Conservation (phyloP, 2,797 vertebrate species). For the Phalloptychus januarius region DNA sequence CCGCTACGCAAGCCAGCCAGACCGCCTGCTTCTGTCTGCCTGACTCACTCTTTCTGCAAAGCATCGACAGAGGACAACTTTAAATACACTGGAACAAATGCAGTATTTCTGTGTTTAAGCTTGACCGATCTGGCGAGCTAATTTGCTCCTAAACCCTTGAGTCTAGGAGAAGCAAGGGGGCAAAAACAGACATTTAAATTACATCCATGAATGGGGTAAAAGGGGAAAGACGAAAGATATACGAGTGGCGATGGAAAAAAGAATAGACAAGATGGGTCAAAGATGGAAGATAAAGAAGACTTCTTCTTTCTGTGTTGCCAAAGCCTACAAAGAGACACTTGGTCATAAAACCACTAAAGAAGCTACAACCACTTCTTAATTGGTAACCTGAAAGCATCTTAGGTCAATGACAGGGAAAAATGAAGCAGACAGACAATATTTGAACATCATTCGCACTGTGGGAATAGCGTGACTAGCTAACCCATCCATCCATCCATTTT, state of each 20-base stretch:
- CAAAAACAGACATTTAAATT: conserved; percentile 78
- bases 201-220: conserved; percentile 70
- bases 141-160: conserved; percentile 83
- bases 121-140: conserved; percentile 80
- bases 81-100: conserved; percentile 79
- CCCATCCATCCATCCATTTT: no score
- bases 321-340: background rate
- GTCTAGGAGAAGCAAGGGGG: conserved; percentile 74
- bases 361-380: background rate
- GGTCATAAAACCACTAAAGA: background rate
- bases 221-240: conserved; percentile 46
- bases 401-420: background rate
- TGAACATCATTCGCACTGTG: background rate
- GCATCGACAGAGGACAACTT: conserved; percentile 77
- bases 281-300: conserved; percentile 2
- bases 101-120: conserved; percentile 82
- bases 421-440: background rate
- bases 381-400: background rate
- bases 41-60: conserved; percentile 55
- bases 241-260: conserved; percentile 17
- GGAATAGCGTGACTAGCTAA: background rate
- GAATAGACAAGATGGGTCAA: background rate
- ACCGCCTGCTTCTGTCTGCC: conserved; percentile 38
- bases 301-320: background rate
- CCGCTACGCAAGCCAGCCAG: conserved; percentile 21